Percentiles rank a stretch among this genome's conserved stretches.
Conservation (phyloP, 2,113 vertebrate genomes). For the Capreolus pygargus region DNA sequence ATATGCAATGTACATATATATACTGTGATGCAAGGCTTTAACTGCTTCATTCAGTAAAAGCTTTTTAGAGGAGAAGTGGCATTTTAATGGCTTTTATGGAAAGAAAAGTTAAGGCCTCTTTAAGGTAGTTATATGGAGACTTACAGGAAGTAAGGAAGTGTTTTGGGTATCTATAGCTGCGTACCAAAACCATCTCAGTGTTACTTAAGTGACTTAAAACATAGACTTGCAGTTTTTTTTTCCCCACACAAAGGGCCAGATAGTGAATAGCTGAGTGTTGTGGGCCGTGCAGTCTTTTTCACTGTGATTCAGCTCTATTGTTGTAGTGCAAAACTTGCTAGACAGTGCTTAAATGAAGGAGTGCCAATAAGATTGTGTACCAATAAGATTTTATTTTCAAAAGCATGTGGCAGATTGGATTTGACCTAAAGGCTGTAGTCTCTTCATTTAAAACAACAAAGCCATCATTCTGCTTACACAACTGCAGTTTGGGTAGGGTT, state of each 20-base stretch:
- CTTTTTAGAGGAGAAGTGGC: neutral
- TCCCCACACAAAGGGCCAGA: neutral
- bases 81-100: neutral
- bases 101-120: neutral
- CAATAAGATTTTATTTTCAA: neutral
- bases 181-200: neutral
- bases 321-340: neutral
- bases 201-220: neutral
- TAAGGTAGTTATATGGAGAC: neutral
- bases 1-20: neutral
- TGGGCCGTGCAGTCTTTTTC: neutral
- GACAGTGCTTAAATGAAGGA: neutral
- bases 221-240: neutral
- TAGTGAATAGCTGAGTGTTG: neutral
- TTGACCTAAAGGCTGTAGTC: neutral
- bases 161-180: neutral
- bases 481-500: neutral
- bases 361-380: neutral
- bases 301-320: neutral
- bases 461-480: neutral
- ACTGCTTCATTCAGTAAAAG: neutral
- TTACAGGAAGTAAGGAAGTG: neutral
- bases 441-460: conserved; percentile 4
- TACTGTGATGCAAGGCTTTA: neutral
- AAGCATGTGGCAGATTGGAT: neutral